Conservation (phyloP, 1,140 invertebrate species). For the Magallana gigas region DNA sequence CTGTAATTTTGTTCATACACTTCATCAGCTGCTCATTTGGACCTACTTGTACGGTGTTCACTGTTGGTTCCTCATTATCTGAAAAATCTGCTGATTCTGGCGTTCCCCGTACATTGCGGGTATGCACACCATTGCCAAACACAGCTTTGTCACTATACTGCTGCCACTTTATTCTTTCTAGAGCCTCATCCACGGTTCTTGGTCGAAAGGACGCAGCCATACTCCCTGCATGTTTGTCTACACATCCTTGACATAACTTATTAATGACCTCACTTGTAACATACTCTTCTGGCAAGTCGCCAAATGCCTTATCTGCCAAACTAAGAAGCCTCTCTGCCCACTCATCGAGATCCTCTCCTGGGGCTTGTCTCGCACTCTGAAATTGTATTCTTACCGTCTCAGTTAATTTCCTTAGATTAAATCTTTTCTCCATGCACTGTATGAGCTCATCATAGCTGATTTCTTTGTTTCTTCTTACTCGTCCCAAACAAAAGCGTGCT, state of each 20-base stretch:
- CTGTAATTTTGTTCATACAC: background rate
- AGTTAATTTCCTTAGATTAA: constrained; percentile 43
- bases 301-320: constrained; percentile 47
- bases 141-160: constrained; percentile 49
- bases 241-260: constrained; percentile 53
- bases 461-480: background rate
- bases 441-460: constrained; percentile 37
- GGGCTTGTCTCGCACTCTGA: constrained; percentile 46
- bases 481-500: background rate
- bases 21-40: background rate
- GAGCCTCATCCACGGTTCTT: constrained; percentile 41
- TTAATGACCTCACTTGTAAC: constrained; percentile 44
- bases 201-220: constrained; percentile 32
- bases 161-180: constrained; percentile 45
- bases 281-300: constrained; percentile 48
- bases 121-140: constrained; percentile 29
- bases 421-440: constrained; percentile 46
- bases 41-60: background rate
- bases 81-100: background rate
- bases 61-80: background rate
- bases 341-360: constrained; percentile 48
- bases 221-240: constrained; percentile 48
- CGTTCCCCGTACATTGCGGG: constrained; percentile 26
- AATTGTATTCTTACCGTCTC: constrained; percentile 53
- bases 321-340: constrained; percentile 51